Evolutionary conservation across 2,113 vertebrate genomes (phyloP), one percentile per base, ranked within the genome.

Genomic region (Chrysemys picta): DNA sequence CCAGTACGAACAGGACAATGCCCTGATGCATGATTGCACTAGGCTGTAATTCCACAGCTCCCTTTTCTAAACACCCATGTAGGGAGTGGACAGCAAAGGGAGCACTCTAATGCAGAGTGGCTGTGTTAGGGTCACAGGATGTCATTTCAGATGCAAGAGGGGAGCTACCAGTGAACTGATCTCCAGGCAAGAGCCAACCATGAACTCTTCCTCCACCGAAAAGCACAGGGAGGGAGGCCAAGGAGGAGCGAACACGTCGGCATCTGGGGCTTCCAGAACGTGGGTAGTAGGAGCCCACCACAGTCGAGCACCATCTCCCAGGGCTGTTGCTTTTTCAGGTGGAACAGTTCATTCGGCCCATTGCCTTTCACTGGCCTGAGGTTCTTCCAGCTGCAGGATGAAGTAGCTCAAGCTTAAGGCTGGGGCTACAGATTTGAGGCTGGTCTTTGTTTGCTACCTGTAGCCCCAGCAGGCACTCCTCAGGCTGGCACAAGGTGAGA

Each of bases 21-120:
- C 50, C 54, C 62, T 45, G 10, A 12, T 49, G 72, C 2, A 6
- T 2, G 0, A 16, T 1, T 59, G 45, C 56, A 62, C 49, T 52
- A 4, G 1, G n/a, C 62, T 94, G 59, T 25, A 31, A 12, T 45
- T 11, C 85, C 1, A 0, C 6, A 27, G 2, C 0, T 0, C 27
- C 81, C 82, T 47, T 80, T 54, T 53, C 1, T 10, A 10, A 35
- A 29, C 50, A 49, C 50, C 8, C 50, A 6, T 10, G 2, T 10
- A 0, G 0, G 59, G 24, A 2, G 10, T 90, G 87, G 90, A 84
- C 69, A 88, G 91, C 17, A 65, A 25, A 72, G 75, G 89, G 52
- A 69, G 13, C 84, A 49, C 3, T 5, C 1, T 13, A 0, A 56
- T 45, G 78, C 10, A 49, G 54, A 85, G 53, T 1, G 2, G 82